A percentile compares a stretch with the other conserved stretches of the same genome.
Evolutionary conservation across 2,113 vertebrate genomes (phyloP).

Genomic region (Trogon melanurus): DNA sequence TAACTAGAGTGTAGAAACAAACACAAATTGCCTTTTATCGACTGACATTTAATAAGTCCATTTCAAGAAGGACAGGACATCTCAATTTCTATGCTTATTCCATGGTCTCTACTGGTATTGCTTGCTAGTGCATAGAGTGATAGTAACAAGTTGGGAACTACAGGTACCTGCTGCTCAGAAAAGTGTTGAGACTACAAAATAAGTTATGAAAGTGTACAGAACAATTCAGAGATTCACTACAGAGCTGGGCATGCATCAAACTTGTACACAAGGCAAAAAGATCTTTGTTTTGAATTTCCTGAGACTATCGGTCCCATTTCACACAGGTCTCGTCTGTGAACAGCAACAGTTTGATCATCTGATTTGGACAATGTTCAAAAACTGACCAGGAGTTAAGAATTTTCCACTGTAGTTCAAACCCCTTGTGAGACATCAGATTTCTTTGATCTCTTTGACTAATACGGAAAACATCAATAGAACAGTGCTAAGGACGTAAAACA

Average conservation of each 20-base stretch:
- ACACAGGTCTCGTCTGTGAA: neutral
- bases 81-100: neutral
- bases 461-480: neutral
- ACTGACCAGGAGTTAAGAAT: conserved; percentile 18
- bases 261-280: neutral
- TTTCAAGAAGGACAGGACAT: neutral
- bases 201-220: neutral
- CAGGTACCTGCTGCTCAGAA: neutral
- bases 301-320: neutral
- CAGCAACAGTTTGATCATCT: conserved; percentile 37
- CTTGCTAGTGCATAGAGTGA: neutral
- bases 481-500: conserved; percentile 14
- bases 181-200: neutral
- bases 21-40: neutral
- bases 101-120: fast-evolving
- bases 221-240: neutral
- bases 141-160: neutral
- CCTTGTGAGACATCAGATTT: conserved; percentile 49
- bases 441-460: conserved; percentile 52
- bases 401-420: conserved; percentile 27
- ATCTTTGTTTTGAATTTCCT: conserved; percentile 11
- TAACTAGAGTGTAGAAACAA: neutral
- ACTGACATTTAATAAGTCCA: neutral
- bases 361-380: conserved; percentile 43
- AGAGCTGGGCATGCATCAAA: neutral